phyloP scores from a whole-genome alignment of 1,140 invertebrate genomes.

The Saxidomus purpurata region DNA sequence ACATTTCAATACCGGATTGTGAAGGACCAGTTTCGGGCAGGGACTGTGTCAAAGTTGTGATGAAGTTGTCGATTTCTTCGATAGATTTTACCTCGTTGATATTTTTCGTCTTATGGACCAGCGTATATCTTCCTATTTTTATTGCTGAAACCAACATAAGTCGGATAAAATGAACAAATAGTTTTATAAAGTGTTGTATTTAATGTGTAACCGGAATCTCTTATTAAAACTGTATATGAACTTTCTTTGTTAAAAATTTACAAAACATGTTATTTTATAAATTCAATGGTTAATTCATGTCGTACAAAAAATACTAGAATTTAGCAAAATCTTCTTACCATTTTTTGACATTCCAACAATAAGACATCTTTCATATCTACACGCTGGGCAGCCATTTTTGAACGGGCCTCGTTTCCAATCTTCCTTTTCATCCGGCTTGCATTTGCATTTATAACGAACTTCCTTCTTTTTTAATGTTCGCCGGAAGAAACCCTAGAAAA shows the following conservation, averaged over 20 bases:
- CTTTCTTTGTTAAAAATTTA: too few species aligned
- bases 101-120: conserved; percentile 34
- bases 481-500: conserved; percentile 77
- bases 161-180: too few species aligned
- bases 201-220: too few species aligned
- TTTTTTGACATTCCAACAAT: conserved; percentile 78
- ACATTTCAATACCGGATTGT: too few species aligned
- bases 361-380: conserved; percentile 77
- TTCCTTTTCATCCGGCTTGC: conserved; percentile 25
- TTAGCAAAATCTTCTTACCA: conserved; percentile 69
- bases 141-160: conserved; percentile 31
- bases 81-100: conserved; percentile 33
- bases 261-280: too few species aligned
- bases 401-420: conserved; percentile 70
- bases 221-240: too few species aligned
- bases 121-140: conserved; percentile 44
- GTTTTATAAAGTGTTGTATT: too few species aligned
- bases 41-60: background rate
- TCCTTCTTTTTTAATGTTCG: conserved; percentile 73
- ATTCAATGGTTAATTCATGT: too few species aligned
- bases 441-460: conserved; percentile 70
- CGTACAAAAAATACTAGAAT: too few species aligned
- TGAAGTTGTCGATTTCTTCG: background rate
- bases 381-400: conserved; percentile 75
- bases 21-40: background rate